These are phyloP conservation scores for Drosophila pseudoobscura DNA, from an alignment of 1,140 invertebrate species.

Conservation along the genomic window DNA sequence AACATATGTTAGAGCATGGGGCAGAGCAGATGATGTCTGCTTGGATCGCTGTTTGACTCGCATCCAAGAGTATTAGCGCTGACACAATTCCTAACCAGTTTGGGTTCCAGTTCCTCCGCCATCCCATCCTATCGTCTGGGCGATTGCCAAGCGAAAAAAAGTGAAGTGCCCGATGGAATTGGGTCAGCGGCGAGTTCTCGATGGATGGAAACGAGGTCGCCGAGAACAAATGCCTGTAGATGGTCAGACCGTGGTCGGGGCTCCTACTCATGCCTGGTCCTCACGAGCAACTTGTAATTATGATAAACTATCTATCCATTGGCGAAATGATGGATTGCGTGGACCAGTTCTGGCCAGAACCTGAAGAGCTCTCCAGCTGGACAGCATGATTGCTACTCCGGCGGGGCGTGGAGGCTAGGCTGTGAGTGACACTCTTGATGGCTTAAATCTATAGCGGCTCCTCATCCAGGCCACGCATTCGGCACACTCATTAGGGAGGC, in stretches of 20 bases:
- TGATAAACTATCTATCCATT: constrained; percentile 61
- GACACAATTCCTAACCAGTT: constrained; percentile 67
- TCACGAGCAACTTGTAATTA: constrained; percentile 54
- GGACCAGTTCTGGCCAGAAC: constrained; percentile 47
- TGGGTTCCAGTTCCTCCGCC: constrained; percentile 6
- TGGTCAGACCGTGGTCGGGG: constrained; percentile 18
- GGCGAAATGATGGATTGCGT: constrained; percentile 59
- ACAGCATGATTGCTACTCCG: constrained; percentile 38
- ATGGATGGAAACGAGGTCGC: constrained; percentile 49
- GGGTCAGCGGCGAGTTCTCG: constrained; percentile 61
- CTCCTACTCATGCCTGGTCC: constrained; percentile 14
- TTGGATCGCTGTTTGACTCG: too few species aligned
- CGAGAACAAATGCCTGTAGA: constrained; percentile 53
- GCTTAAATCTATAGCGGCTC: constrained; percentile 1
- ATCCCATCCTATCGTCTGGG: background rate
- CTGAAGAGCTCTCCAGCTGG: constrained; percentile 17
- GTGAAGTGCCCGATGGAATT: constrained; percentile 66
- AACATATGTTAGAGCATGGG: constrained; percentile 7
- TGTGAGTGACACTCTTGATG: constrained; percentile 2
- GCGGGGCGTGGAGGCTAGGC: constrained; percentile 6
- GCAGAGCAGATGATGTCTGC: too few species aligned
- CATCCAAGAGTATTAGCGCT: constrained; percentile 12
- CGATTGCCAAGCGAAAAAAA: constrained; percentile 53
- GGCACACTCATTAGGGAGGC: constrained; percentile 27
- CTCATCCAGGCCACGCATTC: constrained; percentile 18